These are phyloP conservation scores for Myotis planiceps DNA, from an alignment of 2,797 vertebrate species.

Conservation along the genomic window DNA sequence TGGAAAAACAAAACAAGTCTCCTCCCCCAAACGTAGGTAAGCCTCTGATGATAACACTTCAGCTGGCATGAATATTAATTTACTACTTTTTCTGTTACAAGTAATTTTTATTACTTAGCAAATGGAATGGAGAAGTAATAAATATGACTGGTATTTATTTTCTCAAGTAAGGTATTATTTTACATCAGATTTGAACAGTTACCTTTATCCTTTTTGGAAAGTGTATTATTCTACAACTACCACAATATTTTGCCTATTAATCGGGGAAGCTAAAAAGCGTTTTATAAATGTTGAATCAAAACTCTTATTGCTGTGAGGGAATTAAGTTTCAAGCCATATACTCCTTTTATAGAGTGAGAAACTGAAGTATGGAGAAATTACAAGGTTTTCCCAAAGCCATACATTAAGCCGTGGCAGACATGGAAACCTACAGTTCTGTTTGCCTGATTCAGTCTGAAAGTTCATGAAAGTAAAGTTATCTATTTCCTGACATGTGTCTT, in stretches of 20 bases:
- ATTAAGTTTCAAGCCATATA: constrained; percentile 79
- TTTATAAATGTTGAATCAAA: constrained; percentile 76
- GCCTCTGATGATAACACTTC: constrained; percentile 55
- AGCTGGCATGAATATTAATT: constrained; percentile 69
- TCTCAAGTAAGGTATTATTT: constrained; percentile 65
- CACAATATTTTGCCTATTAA: constrained; percentile 68
- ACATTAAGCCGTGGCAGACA: constrained; percentile 53
- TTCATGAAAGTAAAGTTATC: constrained; percentile 25
- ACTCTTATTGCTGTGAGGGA: constrained; percentile 62
- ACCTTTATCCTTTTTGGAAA: constrained; percentile 66
- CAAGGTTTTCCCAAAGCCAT: constrained; percentile 71
- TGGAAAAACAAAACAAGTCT: constrained; percentile 70
- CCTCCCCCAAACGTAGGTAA: background rate
- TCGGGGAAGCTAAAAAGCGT: constrained; percentile 59
- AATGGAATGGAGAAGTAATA: constrained; percentile 57
- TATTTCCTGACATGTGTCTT: background rate
- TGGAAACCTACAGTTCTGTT: constrained; percentile 45
- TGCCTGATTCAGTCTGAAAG: background rate
- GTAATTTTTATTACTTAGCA: constrained; percentile 69
- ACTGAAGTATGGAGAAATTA: constrained; percentile 73
- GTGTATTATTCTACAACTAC: constrained; percentile 51
- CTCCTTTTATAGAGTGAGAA: constrained; percentile 78
- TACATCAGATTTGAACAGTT: constrained; percentile 57
- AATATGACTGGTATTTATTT: constrained; percentile 69
- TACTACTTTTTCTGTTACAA: constrained; percentile 63